Base-by-base conservation (phyloP, 1,140 invertebrate species). In the Homarus americanus region DNA sequence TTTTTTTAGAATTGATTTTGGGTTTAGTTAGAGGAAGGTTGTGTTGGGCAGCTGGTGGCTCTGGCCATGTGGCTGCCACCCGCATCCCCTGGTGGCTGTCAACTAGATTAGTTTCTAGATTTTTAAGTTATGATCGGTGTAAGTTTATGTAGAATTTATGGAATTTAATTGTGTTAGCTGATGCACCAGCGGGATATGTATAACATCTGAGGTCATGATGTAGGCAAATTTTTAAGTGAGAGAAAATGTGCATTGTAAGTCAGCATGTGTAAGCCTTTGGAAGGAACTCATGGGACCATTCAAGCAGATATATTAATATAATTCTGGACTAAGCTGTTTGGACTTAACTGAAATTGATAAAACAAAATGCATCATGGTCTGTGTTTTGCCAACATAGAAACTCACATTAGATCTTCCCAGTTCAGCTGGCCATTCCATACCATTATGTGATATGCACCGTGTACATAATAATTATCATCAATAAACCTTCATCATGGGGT, bases 391-490 rank as follows among this genome's bases (percentile, higher is more conserved):
- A 69, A 79, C 86, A 63, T 34, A 28, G 17, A 28, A 63, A 80
- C 38, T 79, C 49, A 53, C 12, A n/a, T 3, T 58, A 80, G 75
- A 87, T 69, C 86, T 87, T 53, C 72, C 86, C 58, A 79, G 86
- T 87, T 87, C 86, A 87, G 75, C 86, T 87, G 86, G 86, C 78
- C 86, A 87, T 87, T 87, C 86, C 86, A 87, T 87, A 75, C 72
- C 73, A 87, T 87, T 78, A 66, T 87, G 86, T 87, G 86, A 87
- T 87, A 87, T 80, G 78, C 86, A 87, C 86, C 58, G 41, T 87
- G 86, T 87, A 87, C 58, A 87, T 87, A 87, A 34, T 72, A 28
- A 87, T 79, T 79, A 79, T 87, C 86, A 87, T 79, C 86, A 87
- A 87, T 87, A 87, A 87, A 87, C 40, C 69, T 41, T 87, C 75